Evolutionary conservation across 2,888 invertebrate genomes (phyloP).

Genomic region (Monoplex corrugatus): DNA sequence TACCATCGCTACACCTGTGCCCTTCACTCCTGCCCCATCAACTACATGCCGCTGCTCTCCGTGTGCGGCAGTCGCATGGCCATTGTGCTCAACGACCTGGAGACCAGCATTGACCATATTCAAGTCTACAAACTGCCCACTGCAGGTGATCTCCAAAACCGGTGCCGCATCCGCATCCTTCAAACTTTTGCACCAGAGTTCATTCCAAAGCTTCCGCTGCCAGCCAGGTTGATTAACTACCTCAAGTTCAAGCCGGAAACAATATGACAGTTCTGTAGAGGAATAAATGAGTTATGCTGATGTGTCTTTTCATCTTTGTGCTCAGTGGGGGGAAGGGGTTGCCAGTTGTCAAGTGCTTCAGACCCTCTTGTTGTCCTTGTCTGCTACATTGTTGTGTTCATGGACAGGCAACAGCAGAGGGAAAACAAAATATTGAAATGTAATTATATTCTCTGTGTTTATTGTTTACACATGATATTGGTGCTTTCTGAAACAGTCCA

Average conservation of each 20-base stretch:
- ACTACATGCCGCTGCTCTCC: constrained; percentile 80
- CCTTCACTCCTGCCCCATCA: constrained; percentile 78
- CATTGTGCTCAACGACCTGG: constrained; percentile 77
- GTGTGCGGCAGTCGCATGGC: constrained; percentile 80
- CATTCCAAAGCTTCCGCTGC: constrained; percentile 77
- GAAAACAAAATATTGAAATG: not conserved
- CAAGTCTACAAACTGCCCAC: constrained; percentile 80
- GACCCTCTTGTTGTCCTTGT: not conserved
- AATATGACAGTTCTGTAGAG: constrained; percentile 51
- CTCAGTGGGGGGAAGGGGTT: constrained; percentile 15
- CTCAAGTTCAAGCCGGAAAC: constrained; percentile 79
- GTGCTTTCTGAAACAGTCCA: constrained; percentile 27
- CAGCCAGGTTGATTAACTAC: constrained; percentile 77
- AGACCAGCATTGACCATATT: constrained; percentile 75
- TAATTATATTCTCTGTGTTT: not conserved
- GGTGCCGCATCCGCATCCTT: constrained; percentile 77
- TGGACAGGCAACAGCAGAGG: constrained; percentile 4
- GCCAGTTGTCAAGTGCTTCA: constrained; percentile 20
- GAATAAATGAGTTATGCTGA: not conserved
- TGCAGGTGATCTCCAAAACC: constrained; percentile 76
- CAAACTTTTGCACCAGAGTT: constrained; percentile 74
- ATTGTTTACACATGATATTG: constrained; percentile 6
- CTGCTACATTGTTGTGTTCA: not conserved
- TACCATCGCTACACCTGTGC: constrained; percentile 80
- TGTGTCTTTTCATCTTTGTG: constrained; percentile 25